Conservation (phyloP, 2,797 vertebrate species). For the Gambusia yucatana region DNA sequence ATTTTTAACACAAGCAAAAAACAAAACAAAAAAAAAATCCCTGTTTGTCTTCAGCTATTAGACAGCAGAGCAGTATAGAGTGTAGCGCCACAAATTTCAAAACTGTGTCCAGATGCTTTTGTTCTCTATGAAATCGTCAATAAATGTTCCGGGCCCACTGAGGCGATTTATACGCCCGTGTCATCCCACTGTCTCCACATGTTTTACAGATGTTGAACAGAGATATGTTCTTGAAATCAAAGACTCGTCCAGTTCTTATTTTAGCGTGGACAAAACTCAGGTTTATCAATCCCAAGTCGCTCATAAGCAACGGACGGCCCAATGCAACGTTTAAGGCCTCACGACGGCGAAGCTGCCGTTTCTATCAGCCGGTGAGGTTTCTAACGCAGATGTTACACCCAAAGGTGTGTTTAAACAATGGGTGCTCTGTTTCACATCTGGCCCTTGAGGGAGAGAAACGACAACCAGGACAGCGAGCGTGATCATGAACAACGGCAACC, state of each 20-base stretch:
- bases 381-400: background rate
- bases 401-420: background rate
- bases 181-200: slow-evolving; percentile 6
- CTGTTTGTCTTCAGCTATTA: background rate
- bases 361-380: background rate
- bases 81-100: background rate
- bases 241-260: background rate
- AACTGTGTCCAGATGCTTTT: slow-evolving; percentile 6
- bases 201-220: slow-evolving; percentile 3
- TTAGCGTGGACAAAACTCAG: background rate
- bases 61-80: background rate
- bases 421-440: background rate
- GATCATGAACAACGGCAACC: background rate
- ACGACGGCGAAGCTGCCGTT: background rate
- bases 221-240: background rate
- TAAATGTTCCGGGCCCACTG: background rate
- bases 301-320: background rate
- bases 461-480: background rate
- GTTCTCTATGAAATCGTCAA: background rate
- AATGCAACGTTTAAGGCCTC: background rate
- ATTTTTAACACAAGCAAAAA: background rate
- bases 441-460: background rate
- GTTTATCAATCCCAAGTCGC: background rate
- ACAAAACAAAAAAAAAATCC: background rate
- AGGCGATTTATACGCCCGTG: background rate